Conservation (phyloP, 1,140 invertebrate genomes). For the Episyrphus balteatus region DNA sequence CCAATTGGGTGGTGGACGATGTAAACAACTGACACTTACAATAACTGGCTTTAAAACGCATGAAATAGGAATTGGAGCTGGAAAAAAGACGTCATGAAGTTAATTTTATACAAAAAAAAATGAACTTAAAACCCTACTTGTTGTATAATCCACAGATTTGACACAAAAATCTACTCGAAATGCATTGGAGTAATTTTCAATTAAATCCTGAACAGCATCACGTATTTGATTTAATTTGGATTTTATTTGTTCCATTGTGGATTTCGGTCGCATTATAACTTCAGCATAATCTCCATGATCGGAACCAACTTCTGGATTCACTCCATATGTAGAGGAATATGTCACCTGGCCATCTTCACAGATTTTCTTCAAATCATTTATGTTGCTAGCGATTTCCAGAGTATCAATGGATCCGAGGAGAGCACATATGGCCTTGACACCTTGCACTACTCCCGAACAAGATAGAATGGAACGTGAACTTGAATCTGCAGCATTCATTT, state of each 20-base stretch:
- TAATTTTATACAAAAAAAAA: background rate
- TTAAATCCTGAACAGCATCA: slow-evolving; percentile 59
- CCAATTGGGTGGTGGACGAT: slow-evolving; percentile 68
- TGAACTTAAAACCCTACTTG: slow-evolving; percentile 13
- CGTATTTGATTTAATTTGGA: slow-evolving; percentile 55
- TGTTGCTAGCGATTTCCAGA: slow-evolving; percentile 61
- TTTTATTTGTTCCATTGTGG: slow-evolving; percentile 45
- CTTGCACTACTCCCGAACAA: slow-evolving; percentile 60
- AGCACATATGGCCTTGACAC: slow-evolving; percentile 84
- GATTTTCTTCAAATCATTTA: slow-evolving; percentile 56
- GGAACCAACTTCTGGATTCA: slow-evolving; percentile 35
- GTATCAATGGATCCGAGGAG: slow-evolving; percentile 81
- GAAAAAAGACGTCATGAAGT: slow-evolving; percentile 13
- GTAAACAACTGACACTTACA: slow-evolving; percentile 72
- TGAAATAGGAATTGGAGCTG: slow-evolving; percentile 53
- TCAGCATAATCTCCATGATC: slow-evolving; percentile 51
- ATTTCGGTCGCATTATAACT: slow-evolving; percentile 42
- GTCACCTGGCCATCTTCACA: slow-evolving; percentile 39
- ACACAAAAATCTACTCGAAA: slow-evolving; percentile 70
- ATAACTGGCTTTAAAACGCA: slow-evolving; percentile 68
- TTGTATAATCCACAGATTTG: slow-evolving; percentile 23
- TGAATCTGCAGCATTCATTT: slow-evolving; percentile 48
- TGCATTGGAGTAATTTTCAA: slow-evolving; percentile 70
- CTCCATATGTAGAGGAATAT: slow-evolving; percentile 14
- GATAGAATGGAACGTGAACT: slow-evolving; percentile 40